A percentile compares a stretch with the other conserved stretches of the same genome.
Conservation (phyloP, 2,113 vertebrate genomes). For the Egretta garzetta region DNA sequence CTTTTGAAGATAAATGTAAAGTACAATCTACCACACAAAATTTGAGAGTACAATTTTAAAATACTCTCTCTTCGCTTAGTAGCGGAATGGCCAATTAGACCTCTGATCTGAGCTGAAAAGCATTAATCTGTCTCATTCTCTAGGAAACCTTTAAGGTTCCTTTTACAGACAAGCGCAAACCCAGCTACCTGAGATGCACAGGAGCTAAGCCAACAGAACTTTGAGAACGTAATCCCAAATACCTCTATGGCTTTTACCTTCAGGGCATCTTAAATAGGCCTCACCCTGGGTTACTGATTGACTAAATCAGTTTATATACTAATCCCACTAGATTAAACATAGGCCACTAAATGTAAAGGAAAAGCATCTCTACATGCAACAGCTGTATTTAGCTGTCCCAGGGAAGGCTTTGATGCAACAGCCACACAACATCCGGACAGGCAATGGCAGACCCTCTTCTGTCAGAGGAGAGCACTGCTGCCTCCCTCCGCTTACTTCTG, state of each 20-base stretch:
- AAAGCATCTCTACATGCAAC: not conserved
- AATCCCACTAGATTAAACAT: not conserved
- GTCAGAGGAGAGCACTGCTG: not conserved
- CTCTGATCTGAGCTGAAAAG: not conserved
- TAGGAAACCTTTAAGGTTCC: not conserved
- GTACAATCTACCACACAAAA: not conserved
- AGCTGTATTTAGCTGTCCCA: not conserved
- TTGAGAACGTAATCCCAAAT: not conserved
- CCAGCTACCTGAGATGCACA: not conserved
- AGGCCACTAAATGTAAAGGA: not conserved
- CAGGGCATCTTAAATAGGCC: not conserved
- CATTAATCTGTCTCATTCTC: not conserved
- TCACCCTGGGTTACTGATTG: not conserved
- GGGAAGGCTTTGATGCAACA: not conserved
- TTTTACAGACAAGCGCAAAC: not conserved
- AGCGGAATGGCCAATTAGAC: not conserved
- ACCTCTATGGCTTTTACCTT: not conserved
- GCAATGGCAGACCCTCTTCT: not conserved
- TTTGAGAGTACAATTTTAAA: not conserved
- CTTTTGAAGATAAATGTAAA: not conserved
- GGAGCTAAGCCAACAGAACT: not conserved
- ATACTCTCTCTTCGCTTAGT: not conserved
- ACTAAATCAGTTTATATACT: not conserved
- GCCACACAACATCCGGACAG: rapidly evolving
- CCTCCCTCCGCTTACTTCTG: not conserved